Base-by-base conservation (phyloP, 2,113 vertebrate species). In the Gavialis gangeticus region DNA sequence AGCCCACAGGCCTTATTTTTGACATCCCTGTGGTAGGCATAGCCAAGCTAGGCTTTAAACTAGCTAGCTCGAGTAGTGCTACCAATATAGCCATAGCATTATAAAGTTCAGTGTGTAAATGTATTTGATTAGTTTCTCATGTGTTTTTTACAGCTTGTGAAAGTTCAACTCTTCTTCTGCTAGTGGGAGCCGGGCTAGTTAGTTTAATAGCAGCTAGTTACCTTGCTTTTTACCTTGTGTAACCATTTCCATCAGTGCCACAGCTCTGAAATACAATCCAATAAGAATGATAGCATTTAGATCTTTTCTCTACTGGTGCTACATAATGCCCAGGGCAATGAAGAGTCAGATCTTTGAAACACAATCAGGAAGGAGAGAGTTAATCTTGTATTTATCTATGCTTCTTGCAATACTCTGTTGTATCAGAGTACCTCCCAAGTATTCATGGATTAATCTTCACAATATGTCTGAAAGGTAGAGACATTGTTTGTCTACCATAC, bases 231-330 rank as follows among this genome's bases (percentile, higher is more conserved):
- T 46, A 46, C 46, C 46, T 84, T 88, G 9, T 6, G 8, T 37
- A 66, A 21, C 34, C 88, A 30, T 94, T 88, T 9, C 88, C 34
- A 76, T 21, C 34, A 54, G 10, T 1, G 30, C 4, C n/a, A n/a
- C 0, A 0, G 9, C n/a, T 75, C 14, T 19, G 12, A 89, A 91
- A 54, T 3, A 13, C 10, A 34, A 6, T 66, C 64, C 79, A 77
- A 84, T 71, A 10, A 77, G 66, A 63, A 59, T 4, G 6, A 46
- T 89, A 58, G 75, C 67, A 54, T 56, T 89, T 34, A 30, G 88
- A 84, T 92, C 79, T 30, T 56, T 75, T 79, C 84, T 0, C 0
- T n/a, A 67, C 59, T 62, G 78, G 55, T 82, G 30, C 25, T 37
- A 66, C 93, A 54, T 90, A 30, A 18, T 25, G 66, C 46, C 58